Evolutionary conservation across 2,797 vertebrate genomes (phyloP).

Genomic region (Gallirallus australis): DNA sequence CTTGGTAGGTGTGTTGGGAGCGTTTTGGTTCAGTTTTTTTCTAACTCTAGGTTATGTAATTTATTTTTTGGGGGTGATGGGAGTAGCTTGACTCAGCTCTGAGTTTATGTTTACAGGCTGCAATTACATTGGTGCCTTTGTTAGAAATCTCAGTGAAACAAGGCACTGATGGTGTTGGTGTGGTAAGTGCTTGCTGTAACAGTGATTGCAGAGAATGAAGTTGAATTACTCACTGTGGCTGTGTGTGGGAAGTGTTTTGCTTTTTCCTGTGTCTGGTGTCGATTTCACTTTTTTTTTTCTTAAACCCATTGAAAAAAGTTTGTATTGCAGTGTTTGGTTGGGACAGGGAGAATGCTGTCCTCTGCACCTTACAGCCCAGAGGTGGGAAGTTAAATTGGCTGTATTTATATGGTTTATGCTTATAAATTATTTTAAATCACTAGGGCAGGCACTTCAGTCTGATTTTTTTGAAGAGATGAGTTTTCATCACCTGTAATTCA

Average conservation of each 20-base stretch:
- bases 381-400: background rate
- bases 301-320: background rate
- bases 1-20: background rate
- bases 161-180: background rate
- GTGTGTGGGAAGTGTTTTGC: background rate
- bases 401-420: background rate
- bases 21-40: fast-evolving
- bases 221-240: background rate
- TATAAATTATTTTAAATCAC: background rate
- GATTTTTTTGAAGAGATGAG: background rate
- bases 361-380: too few species aligned
- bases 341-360: background rate
- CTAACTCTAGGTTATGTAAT: background rate
- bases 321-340: background rate
- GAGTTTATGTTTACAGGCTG: background rate
- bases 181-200: background rate
- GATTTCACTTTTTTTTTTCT: background rate
- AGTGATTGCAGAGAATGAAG: background rate
- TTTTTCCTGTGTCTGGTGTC: background rate
- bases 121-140: too few species aligned
- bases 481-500: background rate
- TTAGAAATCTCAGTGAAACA: background rate
- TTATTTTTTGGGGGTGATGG: fast-evolving
- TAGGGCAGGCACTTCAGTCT: background rate
- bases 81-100: background rate